phyloP scores from a whole-genome alignment of 2,797 vertebrate genomes.

The Psittacula echo region DNA sequence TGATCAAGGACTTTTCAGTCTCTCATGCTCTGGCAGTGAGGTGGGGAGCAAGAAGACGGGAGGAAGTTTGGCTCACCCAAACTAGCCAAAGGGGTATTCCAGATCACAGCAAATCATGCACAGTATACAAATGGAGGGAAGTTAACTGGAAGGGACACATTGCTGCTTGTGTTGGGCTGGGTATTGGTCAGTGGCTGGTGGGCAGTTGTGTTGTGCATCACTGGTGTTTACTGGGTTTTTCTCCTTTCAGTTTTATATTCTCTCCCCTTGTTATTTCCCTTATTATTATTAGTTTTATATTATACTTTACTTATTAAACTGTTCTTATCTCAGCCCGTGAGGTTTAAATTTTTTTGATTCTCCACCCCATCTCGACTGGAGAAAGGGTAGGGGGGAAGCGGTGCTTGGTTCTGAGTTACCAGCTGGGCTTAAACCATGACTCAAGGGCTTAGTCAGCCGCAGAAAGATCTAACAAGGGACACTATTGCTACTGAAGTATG shows the following conservation, averaged over 20 bases:
- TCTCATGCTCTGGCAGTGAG: too few relatives aligned
- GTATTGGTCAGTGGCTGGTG: neutral
- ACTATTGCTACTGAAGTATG: neutral
- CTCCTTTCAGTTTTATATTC: neutral
- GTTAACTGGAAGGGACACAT: neutral
- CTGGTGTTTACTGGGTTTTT: neutral
- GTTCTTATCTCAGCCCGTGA: neutral
- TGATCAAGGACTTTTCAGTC: too few relatives aligned
- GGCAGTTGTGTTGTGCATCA: neutral
- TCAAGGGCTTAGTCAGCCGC: neutral
- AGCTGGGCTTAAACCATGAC: neutral
- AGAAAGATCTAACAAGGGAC: neutral
- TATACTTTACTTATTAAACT: neutral
- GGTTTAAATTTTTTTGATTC: neutral
- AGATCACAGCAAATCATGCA: neutral
- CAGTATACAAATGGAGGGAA: neutral
- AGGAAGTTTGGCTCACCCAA: too few relatives aligned
- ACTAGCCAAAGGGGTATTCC: neutral
- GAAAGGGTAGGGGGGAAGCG: neutral
- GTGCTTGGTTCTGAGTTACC: neutral
- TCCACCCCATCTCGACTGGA: neutral
- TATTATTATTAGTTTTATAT: neutral
- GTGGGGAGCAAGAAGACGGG: too few relatives aligned
- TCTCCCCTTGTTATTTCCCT: neutral
- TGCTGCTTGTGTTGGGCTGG: neutral